These are phyloP conservation scores for Oscheius sp. DNA, from an alignment of 2,888 invertebrate species.

Conservation along the genomic window DNA sequence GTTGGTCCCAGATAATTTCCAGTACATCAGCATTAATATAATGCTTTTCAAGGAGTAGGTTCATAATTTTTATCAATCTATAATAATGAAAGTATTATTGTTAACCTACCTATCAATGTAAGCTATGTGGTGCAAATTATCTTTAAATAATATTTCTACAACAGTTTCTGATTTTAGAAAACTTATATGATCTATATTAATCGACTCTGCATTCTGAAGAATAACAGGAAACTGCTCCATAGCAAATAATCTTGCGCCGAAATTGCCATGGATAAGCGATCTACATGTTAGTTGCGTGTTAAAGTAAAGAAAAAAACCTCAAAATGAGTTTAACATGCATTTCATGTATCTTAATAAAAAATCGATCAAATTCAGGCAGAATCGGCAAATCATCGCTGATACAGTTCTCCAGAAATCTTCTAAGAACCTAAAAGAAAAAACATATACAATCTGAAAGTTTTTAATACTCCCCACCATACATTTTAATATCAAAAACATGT, in stretches of 20 bases:
- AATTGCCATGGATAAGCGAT: background rate
- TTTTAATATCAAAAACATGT: no score
- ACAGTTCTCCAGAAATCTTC: no score
- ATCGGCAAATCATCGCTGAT: no score
- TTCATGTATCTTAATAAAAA: background rate
- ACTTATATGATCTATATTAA: background rate
- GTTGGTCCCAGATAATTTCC: constrained; percentile 24
- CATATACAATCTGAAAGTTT: no score
- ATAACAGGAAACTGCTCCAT: constrained; percentile 15
- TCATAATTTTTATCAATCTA: constrained; percentile 11
- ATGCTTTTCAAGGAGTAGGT: constrained; percentile 2
- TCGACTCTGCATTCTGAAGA: no score
- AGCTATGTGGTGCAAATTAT: constrained; percentile 35
- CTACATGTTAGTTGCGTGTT: background rate
- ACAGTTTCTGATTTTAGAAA: constrained; percentile 9
- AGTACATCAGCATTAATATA: constrained; percentile 2
- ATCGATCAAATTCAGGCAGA: no score
- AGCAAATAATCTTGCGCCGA: background rate
- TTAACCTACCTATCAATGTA: constrained; percentile 37
- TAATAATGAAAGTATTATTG: no score
- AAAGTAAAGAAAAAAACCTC: background rate
- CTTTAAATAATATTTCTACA: constrained; percentile 34
- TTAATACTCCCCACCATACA: no score
- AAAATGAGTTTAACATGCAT: background rate
- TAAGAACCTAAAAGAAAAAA: no score